Base-by-base conservation (phyloP, 2,888 invertebrate species). In the Chymomyza fuscimana region DNA sequence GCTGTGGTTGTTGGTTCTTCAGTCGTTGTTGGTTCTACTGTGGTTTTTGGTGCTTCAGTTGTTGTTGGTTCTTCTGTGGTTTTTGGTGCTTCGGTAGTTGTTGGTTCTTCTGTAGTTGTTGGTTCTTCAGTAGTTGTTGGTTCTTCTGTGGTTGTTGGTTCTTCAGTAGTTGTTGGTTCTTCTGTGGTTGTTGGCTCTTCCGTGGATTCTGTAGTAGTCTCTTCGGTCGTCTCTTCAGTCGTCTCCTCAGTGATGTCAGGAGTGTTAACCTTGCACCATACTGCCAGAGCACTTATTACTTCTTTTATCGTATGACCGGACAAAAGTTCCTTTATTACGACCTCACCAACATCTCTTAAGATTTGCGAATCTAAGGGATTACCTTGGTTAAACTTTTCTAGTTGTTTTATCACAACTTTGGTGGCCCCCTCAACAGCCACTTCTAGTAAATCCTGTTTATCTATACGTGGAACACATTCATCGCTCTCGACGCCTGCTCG, bases 371-470 rank as follows among this genome's bases (percentile, higher is more conserved):
- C 12, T 6, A 77, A 1, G 0, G 77, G 56, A 0, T 5, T 0
- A 0, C 51, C 56, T 1, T 16, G 3, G 52, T 58, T 73, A 15
- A n/a, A 51, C 7, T 5, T 2, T 29, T 65, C 62, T 0, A 77
- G 2, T 46, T 70, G 46, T 2, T 5, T 12, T 4, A 73, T 4
- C 1, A 77, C 2, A 3, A 19, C n/a, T 2, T 68, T 65, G 5
- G 51, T 1, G 2, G 67, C 63, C 0, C 50, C 63, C 0, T 29
- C 0, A 12, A 63, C 1, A 5, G 71, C 25, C 1, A 29, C 0
- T 3, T 78, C 50, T 7, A 66, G 10, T 1, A 77, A 1, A 5
- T 76, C 72, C 1, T 67, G 22, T 10, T 59, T 75, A 50, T 19
- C 25, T 4, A 66, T n/a, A 3, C 2, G 1, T 0, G 63, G 63